Evolutionary conservation across 2,888 invertebrate species (phyloP).

Genomic region (Molanna angustata): DNA sequence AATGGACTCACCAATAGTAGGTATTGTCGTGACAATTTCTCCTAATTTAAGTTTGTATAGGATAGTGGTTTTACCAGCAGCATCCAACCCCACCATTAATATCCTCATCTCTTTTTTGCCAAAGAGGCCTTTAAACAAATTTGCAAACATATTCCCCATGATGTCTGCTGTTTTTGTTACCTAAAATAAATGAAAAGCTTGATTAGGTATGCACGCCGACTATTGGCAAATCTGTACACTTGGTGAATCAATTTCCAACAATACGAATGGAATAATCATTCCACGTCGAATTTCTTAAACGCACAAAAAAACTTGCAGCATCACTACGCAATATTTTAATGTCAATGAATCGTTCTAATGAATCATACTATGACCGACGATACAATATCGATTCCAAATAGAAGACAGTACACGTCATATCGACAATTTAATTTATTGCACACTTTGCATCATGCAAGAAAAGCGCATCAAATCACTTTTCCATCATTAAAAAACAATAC

Average conservation of each 20-base stretch:
- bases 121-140: slow-evolving; percentile 98
- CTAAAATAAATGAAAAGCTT: slow-evolving; percentile 12
- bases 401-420: slow-evolving; percentile 16
- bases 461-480: not conserved
- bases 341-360: slow-evolving; percentile 21
- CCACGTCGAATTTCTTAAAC: slow-evolving; percentile 6
- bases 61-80: slow-evolving; percentile 99
- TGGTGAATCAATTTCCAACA: too few relatives aligned
- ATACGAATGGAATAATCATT: not conserved
- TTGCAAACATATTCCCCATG: slow-evolving; percentile 98
- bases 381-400: slow-evolving; percentile 26
- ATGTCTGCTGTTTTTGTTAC: slow-evolving; percentile 48
- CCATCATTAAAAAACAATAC: not conserved
- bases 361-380: slow-evolving; percentile 23
- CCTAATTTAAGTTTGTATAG: slow-evolving; percentile 99
- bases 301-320: slow-evolving; percentile 13
- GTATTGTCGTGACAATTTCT: slow-evolving; percentile 99
- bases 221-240: too few relatives aligned
- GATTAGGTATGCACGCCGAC: too few relatives aligned
- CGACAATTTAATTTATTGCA: too few relatives aligned
- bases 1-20: slow-evolving; percentile 87
- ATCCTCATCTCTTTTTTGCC: slow-evolving; percentile 99
- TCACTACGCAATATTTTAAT: slow-evolving; percentile 18
- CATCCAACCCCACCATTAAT: slow-evolving; percentile 99
- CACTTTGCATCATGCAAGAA: too few relatives aligned